Conservation (phyloP, 2,797 vertebrate genomes). For the Jordanella pulchra region DNA sequence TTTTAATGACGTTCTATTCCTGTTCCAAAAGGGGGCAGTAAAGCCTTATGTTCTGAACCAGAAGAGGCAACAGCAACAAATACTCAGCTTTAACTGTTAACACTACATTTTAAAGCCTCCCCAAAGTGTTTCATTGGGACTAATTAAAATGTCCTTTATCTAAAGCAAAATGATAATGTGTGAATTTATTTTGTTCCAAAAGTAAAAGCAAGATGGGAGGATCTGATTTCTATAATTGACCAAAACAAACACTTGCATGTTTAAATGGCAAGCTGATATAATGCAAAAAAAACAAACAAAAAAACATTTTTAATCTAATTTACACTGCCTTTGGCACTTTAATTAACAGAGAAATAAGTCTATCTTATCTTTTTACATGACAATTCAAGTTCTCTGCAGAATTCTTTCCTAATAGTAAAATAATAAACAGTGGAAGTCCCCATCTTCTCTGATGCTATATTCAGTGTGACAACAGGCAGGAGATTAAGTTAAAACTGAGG, state of each 20-base stretch:
- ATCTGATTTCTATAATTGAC: constrained; percentile 53
- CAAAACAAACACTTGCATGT: constrained; percentile 55
- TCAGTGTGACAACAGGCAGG: constrained; percentile 55
- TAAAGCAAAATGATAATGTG: constrained; percentile 77
- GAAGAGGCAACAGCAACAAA: background rate
- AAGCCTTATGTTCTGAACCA: constrained; percentile 30
- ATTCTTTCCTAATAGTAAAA: constrained; percentile 68
- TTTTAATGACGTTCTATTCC: background rate
- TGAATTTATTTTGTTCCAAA: constrained; percentile 70
- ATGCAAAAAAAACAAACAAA: background rate
- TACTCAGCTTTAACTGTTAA: constrained; percentile 14
- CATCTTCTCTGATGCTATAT: constrained; percentile 63
- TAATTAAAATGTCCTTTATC: constrained; percentile 79
- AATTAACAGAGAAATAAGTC: constrained; percentile 63
- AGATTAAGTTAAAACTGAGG: constrained; percentile 68
- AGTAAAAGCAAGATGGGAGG: constrained; percentile 60
- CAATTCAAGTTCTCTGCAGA: constrained; percentile 66
- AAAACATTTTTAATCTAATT: background rate
- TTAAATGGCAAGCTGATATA: constrained; percentile 41
- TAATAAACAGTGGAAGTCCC: constrained; percentile 64
- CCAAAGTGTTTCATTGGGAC: constrained; percentile 75
- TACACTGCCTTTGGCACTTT: constrained; percentile 33
- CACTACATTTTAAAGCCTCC: constrained; percentile 29
- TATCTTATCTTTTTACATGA: constrained; percentile 56
- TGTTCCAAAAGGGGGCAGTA: constrained; percentile 75